These are phyloP conservation scores for Phocoena sinus DNA, from an alignment of 2,113 vertebrate genomes.

Conservation along the genomic window DNA sequence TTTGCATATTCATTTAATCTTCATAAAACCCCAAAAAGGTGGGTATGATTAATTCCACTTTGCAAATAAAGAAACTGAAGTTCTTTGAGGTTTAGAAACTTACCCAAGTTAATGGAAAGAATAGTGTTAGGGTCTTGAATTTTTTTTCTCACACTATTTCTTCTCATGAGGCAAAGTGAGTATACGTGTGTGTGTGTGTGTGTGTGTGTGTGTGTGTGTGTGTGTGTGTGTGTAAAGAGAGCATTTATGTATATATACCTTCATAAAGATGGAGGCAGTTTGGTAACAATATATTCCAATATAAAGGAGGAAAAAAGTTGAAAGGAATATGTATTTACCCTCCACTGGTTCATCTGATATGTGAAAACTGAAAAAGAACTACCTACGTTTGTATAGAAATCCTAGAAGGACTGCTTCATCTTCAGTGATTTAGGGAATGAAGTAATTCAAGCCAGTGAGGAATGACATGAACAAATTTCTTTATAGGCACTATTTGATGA, in stretches of 20 bases:
- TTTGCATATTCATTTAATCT: slow-evolving; percentile 7
- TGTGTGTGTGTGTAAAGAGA: background rate
- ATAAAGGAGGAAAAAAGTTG: background rate
- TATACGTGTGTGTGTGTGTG: background rate
- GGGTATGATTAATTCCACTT: background rate
- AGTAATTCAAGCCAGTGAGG: background rate
- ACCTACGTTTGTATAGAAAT: background rate
- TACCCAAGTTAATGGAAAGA: background rate
- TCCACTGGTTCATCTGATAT: background rate
- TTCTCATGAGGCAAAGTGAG: background rate
- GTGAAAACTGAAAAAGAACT: slow-evolving; percentile 9
- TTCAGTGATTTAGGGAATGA: background rate
- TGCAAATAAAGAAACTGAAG: slow-evolving; percentile 4
- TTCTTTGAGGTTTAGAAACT: background rate
- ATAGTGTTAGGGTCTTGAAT: background rate
- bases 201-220: too few relatives aligned
- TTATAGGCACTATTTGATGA: background rate
- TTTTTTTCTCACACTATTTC: background rate
- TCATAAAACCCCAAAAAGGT: background rate
- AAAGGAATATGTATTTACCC: background rate
- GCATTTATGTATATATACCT: background rate
- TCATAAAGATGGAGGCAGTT: background rate
- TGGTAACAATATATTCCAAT: background rate
- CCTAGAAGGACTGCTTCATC: background rate
- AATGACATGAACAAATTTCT: background rate